A percentile compares a stretch with the other conserved stretches of the same genome.
phyloP scores from a whole-genome alignment of 2,888 invertebrate genomes.

The Loripinus fragilis region DNA sequence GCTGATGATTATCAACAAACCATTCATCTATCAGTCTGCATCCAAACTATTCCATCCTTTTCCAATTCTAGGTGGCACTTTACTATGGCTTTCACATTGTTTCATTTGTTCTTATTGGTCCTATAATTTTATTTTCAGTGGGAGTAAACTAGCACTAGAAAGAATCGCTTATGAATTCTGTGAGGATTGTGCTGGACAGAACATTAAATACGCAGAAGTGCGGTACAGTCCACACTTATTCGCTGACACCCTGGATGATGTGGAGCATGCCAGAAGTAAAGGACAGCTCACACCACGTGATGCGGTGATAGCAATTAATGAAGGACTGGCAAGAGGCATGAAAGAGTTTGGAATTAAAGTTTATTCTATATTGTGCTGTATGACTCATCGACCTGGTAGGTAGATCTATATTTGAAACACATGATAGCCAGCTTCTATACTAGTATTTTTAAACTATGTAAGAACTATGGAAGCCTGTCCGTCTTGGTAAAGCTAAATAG shows the following conservation, averaged over 20 bases:
- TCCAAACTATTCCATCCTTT: no score
- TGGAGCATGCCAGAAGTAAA: conserved; percentile 43
- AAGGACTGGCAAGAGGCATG: conserved; percentile 83
- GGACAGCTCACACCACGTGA: conserved; percentile 78
- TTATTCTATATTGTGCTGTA: conserved; percentile 84
- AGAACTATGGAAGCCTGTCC: no score
- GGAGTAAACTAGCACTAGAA: conserved; percentile 84
- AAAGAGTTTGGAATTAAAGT: conserved; percentile 84
- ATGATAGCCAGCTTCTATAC: no score
- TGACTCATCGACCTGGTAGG: conserved; percentile 82
- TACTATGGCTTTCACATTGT: no score
- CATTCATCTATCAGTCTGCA: no score
- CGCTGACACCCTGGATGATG: conserved; percentile 67
- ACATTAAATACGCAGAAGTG: conserved; percentile 85
- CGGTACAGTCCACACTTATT: conserved; percentile 85
- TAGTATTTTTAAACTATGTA: no score
- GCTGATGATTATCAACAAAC: no score
- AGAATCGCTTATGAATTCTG: conserved; percentile 86
- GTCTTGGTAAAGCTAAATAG: no score
- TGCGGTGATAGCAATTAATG: conserved; percentile 83
- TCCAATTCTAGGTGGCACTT: no score
- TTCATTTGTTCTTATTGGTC: no score
- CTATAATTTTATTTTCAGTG: no score
- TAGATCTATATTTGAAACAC: no score
- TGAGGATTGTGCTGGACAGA: conserved; percentile 84